A percentile compares a stretch with the other conserved stretches of the same genome.
These are phyloP conservation scores for Lordiphosa collinella DNA, from an alignment of 1,140 invertebrate genomes.

Conservation along the genomic window DNA sequence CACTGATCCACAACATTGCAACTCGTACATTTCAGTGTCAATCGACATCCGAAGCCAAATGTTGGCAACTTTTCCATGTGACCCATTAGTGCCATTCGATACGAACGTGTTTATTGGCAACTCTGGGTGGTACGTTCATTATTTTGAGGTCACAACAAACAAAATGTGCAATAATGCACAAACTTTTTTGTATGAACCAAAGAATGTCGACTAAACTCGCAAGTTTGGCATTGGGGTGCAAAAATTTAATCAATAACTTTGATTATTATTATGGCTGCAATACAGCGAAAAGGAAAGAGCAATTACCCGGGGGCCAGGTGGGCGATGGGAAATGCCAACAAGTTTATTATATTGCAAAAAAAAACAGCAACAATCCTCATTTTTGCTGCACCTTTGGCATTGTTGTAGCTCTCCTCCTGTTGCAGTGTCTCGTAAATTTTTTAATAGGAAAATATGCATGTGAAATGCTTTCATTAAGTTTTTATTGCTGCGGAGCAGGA, in stretches of 20 bases:
- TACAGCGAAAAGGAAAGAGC: slow-evolving; percentile 1
- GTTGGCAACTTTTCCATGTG: slow-evolving; percentile 33
- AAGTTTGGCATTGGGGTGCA: slow-evolving; percentile 11
- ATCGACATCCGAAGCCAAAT: slow-evolving; percentile 31
- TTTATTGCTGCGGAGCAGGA: slow-evolving; percentile 38
- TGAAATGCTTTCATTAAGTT: slow-evolving; percentile 60
- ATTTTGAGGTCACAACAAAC: slow-evolving; percentile 50
- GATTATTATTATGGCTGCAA: slow-evolving; percentile 36
- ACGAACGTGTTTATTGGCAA: slow-evolving; percentile 65
- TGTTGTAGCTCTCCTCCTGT: slow-evolving; percentile 13
- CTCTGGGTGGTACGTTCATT: slow-evolving; percentile 40
- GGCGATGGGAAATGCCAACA: slow-evolving; percentile 12
- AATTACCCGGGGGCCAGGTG: slow-evolving; percentile 4
- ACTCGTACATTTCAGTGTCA: slow-evolving; percentile 31
- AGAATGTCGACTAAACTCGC: slow-evolving; percentile 20
- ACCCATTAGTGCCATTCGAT: slow-evolving; percentile 54
- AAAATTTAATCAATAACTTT: slow-evolving; percentile 65
- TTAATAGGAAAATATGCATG: slow-evolving; percentile 47
- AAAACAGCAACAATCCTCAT: slow-evolving; percentile 6
- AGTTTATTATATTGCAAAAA: slow-evolving; percentile 51
- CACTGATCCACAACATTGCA: no score
- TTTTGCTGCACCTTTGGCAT: slow-evolving; percentile 20
- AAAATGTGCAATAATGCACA: slow-evolving; percentile 50
- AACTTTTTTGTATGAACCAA: not conserved
- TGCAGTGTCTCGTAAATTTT: slow-evolving; percentile 31